phyloP scores from a whole-genome alignment of 2,797 vertebrate genomes.

The Tragelaphus eurycerus region DNA sequence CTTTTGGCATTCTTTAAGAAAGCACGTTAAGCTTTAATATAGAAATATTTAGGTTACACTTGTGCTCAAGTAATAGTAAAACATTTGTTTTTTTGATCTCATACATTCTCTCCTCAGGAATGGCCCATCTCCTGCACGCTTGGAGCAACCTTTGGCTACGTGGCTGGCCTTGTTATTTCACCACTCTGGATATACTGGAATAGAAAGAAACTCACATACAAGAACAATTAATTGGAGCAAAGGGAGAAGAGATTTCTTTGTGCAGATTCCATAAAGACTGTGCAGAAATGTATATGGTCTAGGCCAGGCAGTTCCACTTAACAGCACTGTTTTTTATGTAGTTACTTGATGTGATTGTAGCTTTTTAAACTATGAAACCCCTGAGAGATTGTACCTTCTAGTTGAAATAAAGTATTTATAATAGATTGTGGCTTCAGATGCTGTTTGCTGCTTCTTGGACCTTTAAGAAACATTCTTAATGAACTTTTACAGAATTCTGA shows the following conservation, averaged over 20 bases:
- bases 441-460: conserved; percentile 77
- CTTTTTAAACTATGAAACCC: conserved; percentile 85
- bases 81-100: conserved; percentile 60
- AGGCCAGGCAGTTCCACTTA: conserved; percentile 80
- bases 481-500: conserved; percentile 79
- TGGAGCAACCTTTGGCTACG: conserved; percentile 91
- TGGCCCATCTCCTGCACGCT: conserved; percentile 98
- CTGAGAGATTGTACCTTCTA: conserved; percentile 88
- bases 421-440: conserved; percentile 77
- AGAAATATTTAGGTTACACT: conserved; percentile 77
- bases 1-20: conserved; percentile 82
- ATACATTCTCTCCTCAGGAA: conserved; percentile 84
- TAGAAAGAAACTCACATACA: conserved; percentile 96
- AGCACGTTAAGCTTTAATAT: conserved; percentile 80
- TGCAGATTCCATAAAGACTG: conserved; percentile 83
- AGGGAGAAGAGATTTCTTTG: conserved; percentile 81
- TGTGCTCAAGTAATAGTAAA: conserved; percentile 82
- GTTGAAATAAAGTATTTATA: conserved; percentile 85
- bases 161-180: conserved; percentile 91
- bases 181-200: conserved; percentile 97
- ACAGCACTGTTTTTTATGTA: conserved; percentile 73
- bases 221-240: conserved; percentile 92
- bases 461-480: conserved; percentile 70
- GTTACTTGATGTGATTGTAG: conserved; percentile 80
- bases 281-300: conserved; percentile 79